These are phyloP conservation scores for Lanius collurio DNA, from an alignment of 2,113 vertebrate genomes.

Conservation along the genomic window DNA sequence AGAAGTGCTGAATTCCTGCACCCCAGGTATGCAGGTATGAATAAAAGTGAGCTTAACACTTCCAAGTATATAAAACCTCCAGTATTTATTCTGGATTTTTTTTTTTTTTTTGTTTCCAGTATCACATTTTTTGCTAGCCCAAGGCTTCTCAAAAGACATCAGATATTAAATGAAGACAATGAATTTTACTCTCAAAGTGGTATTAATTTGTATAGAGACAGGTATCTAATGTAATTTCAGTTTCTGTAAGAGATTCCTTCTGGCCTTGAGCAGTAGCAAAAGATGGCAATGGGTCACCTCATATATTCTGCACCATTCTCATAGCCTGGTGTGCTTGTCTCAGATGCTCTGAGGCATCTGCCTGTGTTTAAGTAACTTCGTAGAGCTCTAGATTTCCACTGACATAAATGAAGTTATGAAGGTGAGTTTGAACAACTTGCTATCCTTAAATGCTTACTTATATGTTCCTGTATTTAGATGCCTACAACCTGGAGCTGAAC, in stretches of 20 bases:
- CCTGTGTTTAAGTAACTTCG: neutral
- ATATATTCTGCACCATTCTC: neutral
- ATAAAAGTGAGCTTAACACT: neutral
- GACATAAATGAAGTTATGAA: neutral
- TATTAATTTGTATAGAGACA: neutral
- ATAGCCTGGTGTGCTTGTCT: neutral
- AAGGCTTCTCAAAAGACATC: neutral
- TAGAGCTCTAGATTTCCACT: neutral
- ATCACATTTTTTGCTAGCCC: neutral
- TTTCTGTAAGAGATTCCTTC: neutral
- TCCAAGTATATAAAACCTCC: neutral
- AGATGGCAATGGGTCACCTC: neutral
- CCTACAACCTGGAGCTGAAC: neutral
- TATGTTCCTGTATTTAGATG: neutral
- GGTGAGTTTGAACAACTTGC: neutral
- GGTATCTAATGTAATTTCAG: neutral
- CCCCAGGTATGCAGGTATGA: neutral
- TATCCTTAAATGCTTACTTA: neutral
- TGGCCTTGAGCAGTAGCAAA: neutral
- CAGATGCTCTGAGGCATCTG: neutral
- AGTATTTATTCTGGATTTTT: neutral
- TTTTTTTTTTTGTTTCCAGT: neutral
- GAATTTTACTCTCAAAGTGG: neutral
- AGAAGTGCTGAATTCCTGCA: too few species aligned
- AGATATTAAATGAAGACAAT: neutral